Base-by-base conservation (phyloP, 2,797 vertebrate species). In the Mormyrus hasselquistii region DNA sequence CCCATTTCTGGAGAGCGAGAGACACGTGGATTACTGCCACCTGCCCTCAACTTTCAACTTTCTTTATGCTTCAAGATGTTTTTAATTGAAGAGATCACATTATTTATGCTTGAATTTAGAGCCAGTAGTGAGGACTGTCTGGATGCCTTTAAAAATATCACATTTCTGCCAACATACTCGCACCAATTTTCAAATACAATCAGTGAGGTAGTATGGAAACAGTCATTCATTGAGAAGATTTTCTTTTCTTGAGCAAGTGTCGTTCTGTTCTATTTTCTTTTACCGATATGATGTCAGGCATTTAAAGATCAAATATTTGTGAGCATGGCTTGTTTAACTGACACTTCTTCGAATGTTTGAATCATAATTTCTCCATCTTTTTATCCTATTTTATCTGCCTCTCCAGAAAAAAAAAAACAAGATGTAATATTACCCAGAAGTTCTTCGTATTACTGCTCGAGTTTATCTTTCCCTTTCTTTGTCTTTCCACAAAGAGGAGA, bases 11-110 rank as follows among this genome's bases (percentile, higher is more conserved):
- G 93, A 88, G 88, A 91, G 92, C 91, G 88, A 92, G 91, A 93
- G 94, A 93, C 92, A 92, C 94, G 94, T 95, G 94, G 94, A 96
- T 96, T 95, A 95, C 93, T 88, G 90, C 88, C 88, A 92, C 91
- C 93, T 38, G 93, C 92, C 93, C 93, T 92, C 92, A 93, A 92
- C 94, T 94, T 92, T 94, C 91, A 92, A 93, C 93, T 94, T 94
- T 92, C 93, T 94, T 94, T 92, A 91, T 94, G 94, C 95, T 93
- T 95, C 93, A 89, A 95, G 93, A 95, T 93, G 92, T 93, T 93
- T 92, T 93, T 96, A 96, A 96, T 95, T 95, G 94, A 95, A 93
- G 93, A 94, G 95, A 95, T 95, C 95, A 95, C 91, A 94, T 96
- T 96, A 96, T 96, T 95, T 94, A 94, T 94, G 94, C 92, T 94